phyloP scores from a whole-genome alignment of 2,797 vertebrate genomes.

The Typhlichthys eigenmanni region DNA sequence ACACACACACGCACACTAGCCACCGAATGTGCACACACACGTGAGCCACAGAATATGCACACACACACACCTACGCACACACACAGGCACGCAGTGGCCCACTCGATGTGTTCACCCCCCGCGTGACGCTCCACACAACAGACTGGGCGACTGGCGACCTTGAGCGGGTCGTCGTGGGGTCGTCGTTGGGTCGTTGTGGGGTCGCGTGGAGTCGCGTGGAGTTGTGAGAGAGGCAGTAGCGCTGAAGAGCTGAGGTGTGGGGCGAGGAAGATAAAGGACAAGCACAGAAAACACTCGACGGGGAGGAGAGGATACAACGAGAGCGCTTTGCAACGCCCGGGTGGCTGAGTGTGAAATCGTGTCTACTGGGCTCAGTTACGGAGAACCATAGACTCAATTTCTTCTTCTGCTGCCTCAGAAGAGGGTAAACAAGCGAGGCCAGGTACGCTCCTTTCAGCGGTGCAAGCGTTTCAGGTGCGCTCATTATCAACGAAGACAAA shows the following conservation, averaged over 20 bases:
- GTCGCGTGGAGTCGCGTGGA: neutral
- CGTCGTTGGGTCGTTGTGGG: too few species aligned
- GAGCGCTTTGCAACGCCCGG: constrained; percentile 10
- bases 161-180: neutral
- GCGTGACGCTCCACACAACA: neutral
- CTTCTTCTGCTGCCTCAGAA: neutral
- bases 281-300: constrained; percentile 14
- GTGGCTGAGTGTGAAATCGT: constrained; percentile 29
- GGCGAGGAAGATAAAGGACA: constrained; percentile 18
- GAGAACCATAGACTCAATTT: constrained; percentile 16
- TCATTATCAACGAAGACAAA: constrained; percentile 61
- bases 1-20: constrained; percentile 1
- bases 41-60: neutral
- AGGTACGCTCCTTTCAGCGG: constrained; percentile 23
- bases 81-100: neutral
- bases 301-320: neutral
- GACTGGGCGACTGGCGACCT: constrained; percentile 9
- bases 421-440: constrained; percentile 9
- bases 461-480: constrained; percentile 54
- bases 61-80: constrained; percentile 2
- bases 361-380: constrained; percentile 27
- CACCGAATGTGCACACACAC: neutral
- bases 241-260: constrained; percentile 8
- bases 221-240: constrained; percentile 22
- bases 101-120: constrained; percentile 2